Conservation (phyloP, 1,140 invertebrate genomes). For the Drosophila sp. region DNA sequence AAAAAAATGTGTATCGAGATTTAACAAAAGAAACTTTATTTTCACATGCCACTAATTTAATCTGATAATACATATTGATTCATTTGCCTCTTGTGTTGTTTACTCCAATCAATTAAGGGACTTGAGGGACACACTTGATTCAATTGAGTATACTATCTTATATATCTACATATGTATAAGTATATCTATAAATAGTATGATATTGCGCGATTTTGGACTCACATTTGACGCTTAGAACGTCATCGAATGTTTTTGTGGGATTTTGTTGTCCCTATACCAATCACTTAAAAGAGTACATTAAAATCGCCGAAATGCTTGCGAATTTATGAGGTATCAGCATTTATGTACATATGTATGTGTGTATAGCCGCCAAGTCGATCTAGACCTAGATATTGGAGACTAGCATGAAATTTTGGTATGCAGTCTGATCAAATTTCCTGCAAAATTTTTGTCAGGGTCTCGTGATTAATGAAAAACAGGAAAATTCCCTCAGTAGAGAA, state of each 20-base stretch:
- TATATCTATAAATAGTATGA: background rate
- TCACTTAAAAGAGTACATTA: background rate
- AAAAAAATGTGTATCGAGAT: too few relatives aligned
- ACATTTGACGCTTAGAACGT: background rate
- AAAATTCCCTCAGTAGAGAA: too few relatives aligned
- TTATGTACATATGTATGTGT: background rate
- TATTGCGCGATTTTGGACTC: background rate
- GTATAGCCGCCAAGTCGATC: background rate
- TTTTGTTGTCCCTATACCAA: background rate
- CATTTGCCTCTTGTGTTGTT: too few relatives aligned
- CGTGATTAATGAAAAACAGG: background rate
- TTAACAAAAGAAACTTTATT: too few relatives aligned
- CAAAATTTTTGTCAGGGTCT: background rate
- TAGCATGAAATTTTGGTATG: background rate
- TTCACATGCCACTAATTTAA: too few relatives aligned
- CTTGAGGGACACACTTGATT: too few relatives aligned
- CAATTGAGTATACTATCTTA: background rate
- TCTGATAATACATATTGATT: too few relatives aligned
- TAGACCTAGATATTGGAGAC: slow-evolving; percentile 7
- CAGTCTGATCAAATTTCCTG: background rate
- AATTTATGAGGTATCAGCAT: background rate
- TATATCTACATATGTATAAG: background rate
- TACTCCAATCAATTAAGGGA: too few relatives aligned
- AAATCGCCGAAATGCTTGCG: background rate
- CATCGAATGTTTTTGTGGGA: background rate